Conservation (phyloP, 2,113 vertebrate species). For the Numida meleagris region DNA sequence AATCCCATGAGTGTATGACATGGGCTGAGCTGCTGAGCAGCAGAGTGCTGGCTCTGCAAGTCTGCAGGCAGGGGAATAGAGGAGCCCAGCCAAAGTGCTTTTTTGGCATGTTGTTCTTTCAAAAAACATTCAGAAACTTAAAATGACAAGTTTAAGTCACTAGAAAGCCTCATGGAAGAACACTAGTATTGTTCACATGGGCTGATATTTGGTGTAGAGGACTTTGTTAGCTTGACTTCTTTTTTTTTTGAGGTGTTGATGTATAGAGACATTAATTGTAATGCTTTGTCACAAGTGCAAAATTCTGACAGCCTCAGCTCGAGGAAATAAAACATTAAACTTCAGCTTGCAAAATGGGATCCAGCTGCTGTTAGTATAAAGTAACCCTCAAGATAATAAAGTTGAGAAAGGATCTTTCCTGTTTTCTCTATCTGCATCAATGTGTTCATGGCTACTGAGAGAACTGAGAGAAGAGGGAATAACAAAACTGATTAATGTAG, state of each 20-base stretch:
- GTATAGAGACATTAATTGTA: background rate
- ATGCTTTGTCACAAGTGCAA: background rate
- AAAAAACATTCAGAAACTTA: background rate
- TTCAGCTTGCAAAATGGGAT: background rate
- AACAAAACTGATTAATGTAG: background rate
- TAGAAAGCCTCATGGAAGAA: background rate
- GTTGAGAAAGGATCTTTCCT: background rate
- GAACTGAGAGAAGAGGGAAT: background rate
- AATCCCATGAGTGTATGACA: background rate
- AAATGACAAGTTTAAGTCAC: background rate
- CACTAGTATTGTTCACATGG: background rate
- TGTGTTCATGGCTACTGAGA: background rate
- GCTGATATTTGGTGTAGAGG: background rate
- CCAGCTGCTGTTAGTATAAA: background rate
- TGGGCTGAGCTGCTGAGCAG: background rate
- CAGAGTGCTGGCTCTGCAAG: constrained; percentile 10
- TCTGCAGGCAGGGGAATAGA: background rate
- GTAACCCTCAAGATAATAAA: background rate
- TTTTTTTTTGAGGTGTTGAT: background rate
- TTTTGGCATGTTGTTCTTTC: background rate
- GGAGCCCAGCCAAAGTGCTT: background rate
- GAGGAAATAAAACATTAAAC: background rate
- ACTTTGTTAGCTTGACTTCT: background rate
- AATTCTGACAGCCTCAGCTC: background rate
- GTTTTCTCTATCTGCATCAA: background rate